Evolutionary conservation across 2,797 vertebrate species (phyloP).

Genomic region (Hapalemur alaotrensis): DNA sequence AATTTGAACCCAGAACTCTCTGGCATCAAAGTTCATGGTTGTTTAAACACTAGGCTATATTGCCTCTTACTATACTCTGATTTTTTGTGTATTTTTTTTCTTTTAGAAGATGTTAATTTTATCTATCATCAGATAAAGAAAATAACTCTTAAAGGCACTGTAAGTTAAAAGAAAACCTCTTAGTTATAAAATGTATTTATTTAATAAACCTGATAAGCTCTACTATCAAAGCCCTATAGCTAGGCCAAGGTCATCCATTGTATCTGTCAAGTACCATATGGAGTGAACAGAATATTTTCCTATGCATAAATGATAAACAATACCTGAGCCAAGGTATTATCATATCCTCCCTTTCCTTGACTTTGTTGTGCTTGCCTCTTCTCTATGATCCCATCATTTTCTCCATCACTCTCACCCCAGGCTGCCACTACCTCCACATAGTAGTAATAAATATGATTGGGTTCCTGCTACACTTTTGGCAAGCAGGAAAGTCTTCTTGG

Average conservation of each 20-base stretch:
- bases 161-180: neutral
- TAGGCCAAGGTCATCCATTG: neutral
- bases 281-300: conserved; percentile 16
- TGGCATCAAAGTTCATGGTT: neutral
- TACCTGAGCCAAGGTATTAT: neutral
- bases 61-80: neutral
- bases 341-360: neutral
- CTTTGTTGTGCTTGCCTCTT: conserved; percentile 26
- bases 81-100: conserved; percentile 20
- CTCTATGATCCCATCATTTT: neutral
- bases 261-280: conserved; percentile 42
- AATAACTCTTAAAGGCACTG: neutral
- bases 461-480: conserved; percentile 50
- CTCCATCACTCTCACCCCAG: neutral
- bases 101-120: conserved; percentile 47
- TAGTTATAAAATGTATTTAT: conserved; percentile 23
- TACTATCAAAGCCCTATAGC: neutral
- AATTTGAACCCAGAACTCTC: neutral
- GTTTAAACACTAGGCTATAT: neutral
- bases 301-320: conserved; percentile 41
- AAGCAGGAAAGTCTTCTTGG: conserved; percentile 50
- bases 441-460: conserved; percentile 42
- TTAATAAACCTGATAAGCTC: conserved; percentile 9
- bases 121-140: neutral
- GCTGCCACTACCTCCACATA: conserved; percentile 17